Conservation (phyloP, 2,888 invertebrate species). For the Euzophera pinguis region DNA sequence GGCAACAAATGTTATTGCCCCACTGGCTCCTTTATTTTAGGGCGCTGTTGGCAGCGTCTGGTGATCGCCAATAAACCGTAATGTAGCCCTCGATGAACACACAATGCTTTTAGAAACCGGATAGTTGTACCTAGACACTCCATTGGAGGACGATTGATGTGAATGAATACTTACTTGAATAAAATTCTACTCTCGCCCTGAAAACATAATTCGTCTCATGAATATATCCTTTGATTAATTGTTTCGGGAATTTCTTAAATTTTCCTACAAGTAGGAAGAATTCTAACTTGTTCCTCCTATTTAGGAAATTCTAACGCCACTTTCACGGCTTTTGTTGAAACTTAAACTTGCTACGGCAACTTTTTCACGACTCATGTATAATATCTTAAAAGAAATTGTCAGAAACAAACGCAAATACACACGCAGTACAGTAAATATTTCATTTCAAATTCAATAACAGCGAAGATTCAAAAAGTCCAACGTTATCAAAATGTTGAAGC, state of each 20-base stretch:
- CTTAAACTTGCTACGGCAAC: no score
- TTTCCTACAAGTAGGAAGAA: no score
- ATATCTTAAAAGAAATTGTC: no score
- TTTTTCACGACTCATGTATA: no score
- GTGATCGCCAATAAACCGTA: conserved; percentile 27
- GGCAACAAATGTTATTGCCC: conserved; percentile 24
- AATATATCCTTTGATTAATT: conserved; percentile 8
- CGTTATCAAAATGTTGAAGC: conserved; percentile 1
- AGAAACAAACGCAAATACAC: no score
- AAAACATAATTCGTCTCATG: conserved; percentile 10
- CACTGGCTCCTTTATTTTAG: conserved; percentile 27
- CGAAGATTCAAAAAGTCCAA: conserved; percentile 5
- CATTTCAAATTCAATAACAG: neutral
- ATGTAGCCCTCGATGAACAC: conserved; percentile 24
- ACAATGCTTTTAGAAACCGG: conserved; percentile 26
- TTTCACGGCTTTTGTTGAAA: no score
- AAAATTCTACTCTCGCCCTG: conserved; percentile 13
- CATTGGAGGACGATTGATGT: neutral
- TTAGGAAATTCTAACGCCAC: no score
- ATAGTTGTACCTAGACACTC: conserved; percentile 12
- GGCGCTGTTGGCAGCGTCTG: conserved; percentile 25
- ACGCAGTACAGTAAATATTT: no score
- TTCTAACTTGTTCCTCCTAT: no score
- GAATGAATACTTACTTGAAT: conserved; percentile 14
- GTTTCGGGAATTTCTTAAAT: neutral